Conservation (phyloP, 1,140 invertebrate genomes). For the Triops longicaudatus region DNA sequence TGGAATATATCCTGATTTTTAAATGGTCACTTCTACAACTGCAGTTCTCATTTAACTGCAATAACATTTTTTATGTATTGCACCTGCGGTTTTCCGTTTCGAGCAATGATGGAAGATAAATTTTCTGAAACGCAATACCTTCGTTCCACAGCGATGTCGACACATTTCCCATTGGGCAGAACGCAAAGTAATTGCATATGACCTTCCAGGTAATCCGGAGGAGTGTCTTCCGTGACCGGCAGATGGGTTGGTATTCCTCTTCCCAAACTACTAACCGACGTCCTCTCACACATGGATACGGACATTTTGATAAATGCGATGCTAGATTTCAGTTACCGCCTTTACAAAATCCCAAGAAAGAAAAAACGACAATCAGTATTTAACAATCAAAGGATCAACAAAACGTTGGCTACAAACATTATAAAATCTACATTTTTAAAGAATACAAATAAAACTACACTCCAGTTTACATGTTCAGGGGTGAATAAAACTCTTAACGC, state of each 20-base stretch:
- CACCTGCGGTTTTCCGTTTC: neutral
- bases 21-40: no score
- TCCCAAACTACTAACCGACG: neutral
- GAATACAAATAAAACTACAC: neutral
- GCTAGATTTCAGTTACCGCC: neutral
- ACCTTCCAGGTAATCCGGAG: constrained; percentile 63
- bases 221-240: constrained; percentile 59
- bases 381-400: neutral
- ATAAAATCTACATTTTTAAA: neutral
- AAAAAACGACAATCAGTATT: neutral
- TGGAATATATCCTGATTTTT: no score
- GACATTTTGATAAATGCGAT: neutral
- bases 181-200: constrained; percentile 63
- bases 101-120: neutral
- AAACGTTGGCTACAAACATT: neutral
- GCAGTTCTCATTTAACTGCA: neutral
- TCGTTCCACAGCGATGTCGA: constrained; percentile 56
- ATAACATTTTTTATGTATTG: neutral
- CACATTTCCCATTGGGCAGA: constrained; percentile 52
- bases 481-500: neutral
- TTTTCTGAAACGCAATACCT: constrained; percentile 46
- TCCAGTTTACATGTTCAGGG: neutral
- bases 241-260: neutral
- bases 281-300: neutral
- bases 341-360: neutral